Evolutionary conservation across 2,113 vertebrate species (phyloP), one percentile per base, ranked within the genome.

Genomic region (Speoplatyrhinus poulsoni): DNA sequence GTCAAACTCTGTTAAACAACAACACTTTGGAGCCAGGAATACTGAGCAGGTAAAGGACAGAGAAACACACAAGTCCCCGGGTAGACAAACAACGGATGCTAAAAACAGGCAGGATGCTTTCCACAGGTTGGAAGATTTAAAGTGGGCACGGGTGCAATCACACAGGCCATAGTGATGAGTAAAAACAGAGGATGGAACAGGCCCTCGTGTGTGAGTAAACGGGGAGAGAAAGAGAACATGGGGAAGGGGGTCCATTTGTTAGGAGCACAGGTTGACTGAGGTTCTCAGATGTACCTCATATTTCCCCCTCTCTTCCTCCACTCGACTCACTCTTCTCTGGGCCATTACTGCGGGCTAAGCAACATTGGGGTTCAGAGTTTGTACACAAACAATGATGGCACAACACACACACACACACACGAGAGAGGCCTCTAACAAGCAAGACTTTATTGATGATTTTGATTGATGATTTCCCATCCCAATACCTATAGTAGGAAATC

Each of bases 271-370:
- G 56, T 69, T 46, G 49, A 17, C 56, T 13, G 64, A 81, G 60
- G 72, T 75, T 90, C 81, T 92, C 70, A 85, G 82, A 81, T 92
- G 93, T 95, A 97, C 94, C 95, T 95, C 94, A 56, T 91, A 93
- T 82, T 92, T 94, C 93, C 93, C 95, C 90, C 93, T 95, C 87
- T 93, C 95, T 92, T 96, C 91, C 90, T 93, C 93, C 88, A 90
- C 86, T 87, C 89, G 93, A 90, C 90, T 94, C 75, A 90, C 80
- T 95, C 94, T 95, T 91, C 95, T 96, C 90, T 90, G 9, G 87
- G 89, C 86, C 82, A 82, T 80, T 87, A 82, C 82, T 84, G 93
- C 89, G 90, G 90, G 90, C 95, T 98, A 86, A 78, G 94, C 88
- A 89, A 94, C 93, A 94, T 90, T 91, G 85, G 49, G 87, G 87